Evolutionary conservation across 2,113 vertebrate species (phyloP).

Genomic region (Myotis lucifugus): DNA sequence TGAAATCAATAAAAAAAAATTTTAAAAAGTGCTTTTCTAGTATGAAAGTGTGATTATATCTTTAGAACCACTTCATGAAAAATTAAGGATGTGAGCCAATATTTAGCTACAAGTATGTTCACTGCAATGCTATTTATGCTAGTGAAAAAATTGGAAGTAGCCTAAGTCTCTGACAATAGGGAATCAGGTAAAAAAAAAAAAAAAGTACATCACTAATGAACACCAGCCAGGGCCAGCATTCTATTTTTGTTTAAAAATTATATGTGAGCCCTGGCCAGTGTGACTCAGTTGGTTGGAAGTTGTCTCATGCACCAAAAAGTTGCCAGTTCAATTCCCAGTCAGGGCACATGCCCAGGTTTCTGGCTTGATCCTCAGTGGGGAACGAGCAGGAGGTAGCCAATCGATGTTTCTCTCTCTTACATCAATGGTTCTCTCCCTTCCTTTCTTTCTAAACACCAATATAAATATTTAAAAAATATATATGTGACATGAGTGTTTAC

Average conservation of each 20-base stretch:
- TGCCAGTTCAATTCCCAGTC: no score
- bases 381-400: no score
- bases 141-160: constrained; percentile 32
- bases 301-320: no score
- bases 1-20: no score
- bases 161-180: constrained; percentile 4
- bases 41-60: constrained; percentile 26
- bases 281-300: no score
- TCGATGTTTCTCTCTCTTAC: no score
- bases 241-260: constrained; percentile 27
- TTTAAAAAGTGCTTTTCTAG: constrained; percentile 35
- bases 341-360: no score
- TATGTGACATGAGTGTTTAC: constrained; percentile 12
- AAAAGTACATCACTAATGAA: background rate
- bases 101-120: constrained; percentile 19
- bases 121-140: constrained; percentile 31
- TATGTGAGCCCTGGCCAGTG: background rate
- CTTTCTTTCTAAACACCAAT: no score
- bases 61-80: constrained; percentile 49
- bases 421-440: no score
- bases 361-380: no score
- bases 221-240: background rate
- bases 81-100: constrained; percentile 35
- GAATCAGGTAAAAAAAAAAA: background rate
- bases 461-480: background rate